phyloP scores from a whole-genome alignment of 92 coral and sea anemone genomes.

The Porites divaricata region DNA sequence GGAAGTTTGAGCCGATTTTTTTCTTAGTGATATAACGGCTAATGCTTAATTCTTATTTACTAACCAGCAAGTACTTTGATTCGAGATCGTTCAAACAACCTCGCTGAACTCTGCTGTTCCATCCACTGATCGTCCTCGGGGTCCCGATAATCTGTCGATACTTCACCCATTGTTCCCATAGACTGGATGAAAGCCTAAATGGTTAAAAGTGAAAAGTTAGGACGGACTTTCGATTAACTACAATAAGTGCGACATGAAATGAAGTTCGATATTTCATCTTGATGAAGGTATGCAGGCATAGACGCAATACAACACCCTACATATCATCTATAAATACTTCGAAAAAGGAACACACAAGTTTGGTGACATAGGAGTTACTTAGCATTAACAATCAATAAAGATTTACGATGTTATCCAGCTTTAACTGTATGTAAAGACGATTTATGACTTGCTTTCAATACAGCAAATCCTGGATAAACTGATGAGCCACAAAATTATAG shows the following conservation, averaged over 20 bases:
- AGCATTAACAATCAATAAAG: neutral
- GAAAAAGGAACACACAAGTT: too few species aligned
- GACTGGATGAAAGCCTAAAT: constrained; percentile 87
- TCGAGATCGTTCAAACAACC: constrained; percentile 97
- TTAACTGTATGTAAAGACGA: neutral
- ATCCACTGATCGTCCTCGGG: constrained; percentile 90
- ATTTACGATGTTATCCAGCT: neutral
- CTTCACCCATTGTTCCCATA: constrained; percentile 97
- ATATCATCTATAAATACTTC: neutral
- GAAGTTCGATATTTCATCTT: neutral
- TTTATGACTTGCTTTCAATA: neutral
- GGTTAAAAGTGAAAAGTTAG: neutral
- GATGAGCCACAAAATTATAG: neutral
- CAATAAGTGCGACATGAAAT: neutral
- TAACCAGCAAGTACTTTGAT: constrained; percentile 98
- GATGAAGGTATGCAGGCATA: neutral
- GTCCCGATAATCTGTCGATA: constrained; percentile 60
- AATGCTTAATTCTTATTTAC: neutral
- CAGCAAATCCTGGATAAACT: neutral
- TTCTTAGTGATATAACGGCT: neutral
- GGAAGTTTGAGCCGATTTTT: neutral
- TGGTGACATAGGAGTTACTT: neutral
- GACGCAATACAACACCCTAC: neutral
- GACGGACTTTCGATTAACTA: neutral
- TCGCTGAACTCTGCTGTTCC: constrained; percentile 95